Evolutionary conservation across 2,797 vertebrate genomes (phyloP), one percentile per base, ranked within the genome.

Genomic region (Sebastes matsubarae): DNA sequence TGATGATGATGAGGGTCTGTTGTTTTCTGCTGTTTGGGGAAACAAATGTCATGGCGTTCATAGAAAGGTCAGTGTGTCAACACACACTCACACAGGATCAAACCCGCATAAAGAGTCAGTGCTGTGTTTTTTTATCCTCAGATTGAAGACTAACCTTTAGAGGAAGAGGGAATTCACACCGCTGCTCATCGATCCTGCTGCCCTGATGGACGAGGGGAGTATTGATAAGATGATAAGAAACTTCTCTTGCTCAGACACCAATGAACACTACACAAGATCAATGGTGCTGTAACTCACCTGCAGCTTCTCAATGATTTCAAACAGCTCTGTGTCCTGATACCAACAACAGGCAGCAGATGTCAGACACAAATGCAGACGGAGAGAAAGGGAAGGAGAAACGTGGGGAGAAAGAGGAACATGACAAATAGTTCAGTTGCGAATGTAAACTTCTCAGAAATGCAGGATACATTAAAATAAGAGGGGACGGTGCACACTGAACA

Each of bases 301-400:
- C 83, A 97, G 93, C 89, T 96, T 97, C 83, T 95, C 96, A 80
- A 97, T 97, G 75, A 97, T 96, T 90, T 96, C 96, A 93, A 96
- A 96, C 86, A 97, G 90, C 88, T 97, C 96, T 0, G 95, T 92
- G 66, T 95, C 94, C 96, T 96, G 92, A 52, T 58, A 42, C 18
- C 12, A 87, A 70, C 68, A 77, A 75, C 76, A 75, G 73, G 68
- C 59, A 75, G 70, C 66, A 7, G 42, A 61, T 24, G 38, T 57
- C 76, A 82, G 57, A 82, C 32, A 66, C 52, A 75, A 66, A 76
- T 2, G 32, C 60, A 78, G 70, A 64, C 4, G 2, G 27, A 75
- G 34, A 80, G 70, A 80, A 86, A 68, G 73, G 79, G 80, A 90
- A 89, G 72, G 27, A 79, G 82, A 76, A 69, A 78, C 20, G 71